Percentiles rank a stretch among this genome's conserved stretches.
Conservation (phyloP, 2,797 vertebrate genomes). For the Astyanax mexicanus region DNA sequence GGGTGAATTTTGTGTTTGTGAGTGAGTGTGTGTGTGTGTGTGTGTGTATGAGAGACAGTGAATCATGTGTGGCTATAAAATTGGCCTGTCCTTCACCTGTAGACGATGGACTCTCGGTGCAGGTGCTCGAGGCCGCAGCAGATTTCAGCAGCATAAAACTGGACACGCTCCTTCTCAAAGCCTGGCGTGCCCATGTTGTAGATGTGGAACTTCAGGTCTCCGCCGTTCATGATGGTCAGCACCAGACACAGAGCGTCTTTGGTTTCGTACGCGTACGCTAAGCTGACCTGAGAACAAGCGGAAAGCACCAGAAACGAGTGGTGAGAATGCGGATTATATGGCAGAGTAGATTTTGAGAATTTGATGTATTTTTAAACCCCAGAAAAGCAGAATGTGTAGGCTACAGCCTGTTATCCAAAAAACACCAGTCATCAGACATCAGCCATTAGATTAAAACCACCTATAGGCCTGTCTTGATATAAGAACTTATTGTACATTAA, state of each 20-base stretch:
- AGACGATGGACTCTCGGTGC: constrained; percentile 82
- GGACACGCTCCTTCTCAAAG: constrained; percentile 73
- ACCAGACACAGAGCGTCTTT: constrained; percentile 86
- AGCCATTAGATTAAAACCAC: no score
- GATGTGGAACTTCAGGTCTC: constrained; percentile 87
- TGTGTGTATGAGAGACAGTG: no score
- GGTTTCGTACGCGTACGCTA: constrained; percentile 88
- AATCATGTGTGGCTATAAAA: no score
- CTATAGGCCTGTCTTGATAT: no score
- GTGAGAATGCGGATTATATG: no score
- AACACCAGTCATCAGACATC: no score
- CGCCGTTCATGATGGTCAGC: constrained; percentile 87
- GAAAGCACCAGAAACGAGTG: background rate
- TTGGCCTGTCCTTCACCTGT: constrained; percentile 74
- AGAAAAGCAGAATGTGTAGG: no score
- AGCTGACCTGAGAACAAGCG: constrained; percentile 76
- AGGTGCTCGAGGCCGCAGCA: constrained; percentile 86
- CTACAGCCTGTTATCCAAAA: background rate
- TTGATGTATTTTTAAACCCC: no score
- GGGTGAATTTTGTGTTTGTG: background rate
- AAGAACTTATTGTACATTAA: no score
- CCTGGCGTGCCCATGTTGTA: constrained; percentile 82
- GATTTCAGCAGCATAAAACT: constrained; percentile 86
- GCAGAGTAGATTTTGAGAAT: no score
- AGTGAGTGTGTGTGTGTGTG: background rate